A percentile compares a stretch with the other conserved stretches of the same genome.
These are phyloP conservation scores for Hippoglossus stenolepis DNA, from an alignment of 2,113 vertebrate species.

Conservation along the genomic window DNA sequence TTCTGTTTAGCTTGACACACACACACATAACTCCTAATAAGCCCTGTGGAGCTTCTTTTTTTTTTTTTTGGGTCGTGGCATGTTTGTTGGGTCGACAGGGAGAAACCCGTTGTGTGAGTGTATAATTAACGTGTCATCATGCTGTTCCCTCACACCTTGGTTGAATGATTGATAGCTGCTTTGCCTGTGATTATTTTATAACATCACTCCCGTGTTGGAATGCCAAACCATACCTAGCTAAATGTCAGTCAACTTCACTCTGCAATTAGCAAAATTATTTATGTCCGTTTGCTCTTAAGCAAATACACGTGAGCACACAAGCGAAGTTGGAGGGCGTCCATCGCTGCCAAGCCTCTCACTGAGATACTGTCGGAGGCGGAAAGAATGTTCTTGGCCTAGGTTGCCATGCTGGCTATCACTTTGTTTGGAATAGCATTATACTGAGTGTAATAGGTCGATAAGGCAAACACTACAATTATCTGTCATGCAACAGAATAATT, in stretches of 20 bases:
- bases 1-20: conserved; percentile 3
- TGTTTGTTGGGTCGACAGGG: conserved; percentile 69
- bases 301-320: conserved; percentile 63
- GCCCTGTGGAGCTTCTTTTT: conserved; percentile 53
- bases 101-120: conserved; percentile 76
- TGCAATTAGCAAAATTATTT: conserved; percentile 79
- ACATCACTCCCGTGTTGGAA: conserved; percentile 72
- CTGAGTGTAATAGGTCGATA: conserved; percentile 38
- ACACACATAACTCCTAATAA: conserved; percentile 43
- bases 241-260: conserved; percentile 77
- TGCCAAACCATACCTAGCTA: conserved; percentile 60
- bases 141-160: conserved; percentile 65
- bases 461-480: conserved; percentile 35
- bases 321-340: conserved; percentile 47
- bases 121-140: conserved; percentile 80
- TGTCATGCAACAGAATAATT: conserved; percentile 39
- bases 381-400: conserved; percentile 67
- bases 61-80: conserved; percentile 71
- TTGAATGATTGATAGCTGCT: conserved; percentile 74
- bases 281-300: conserved; percentile 64
- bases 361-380: conserved; percentile 40
- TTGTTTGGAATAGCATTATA: conserved; percentile 45
- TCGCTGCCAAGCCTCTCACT: conserved; percentile 6
- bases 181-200: conserved; percentile 82
- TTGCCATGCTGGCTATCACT: conserved; percentile 39